Evolutionary conservation across 2,797 vertebrate genomes (phyloP), one percentile per base, ranked within the genome.

Genomic region (Poecile montanus): DNA sequence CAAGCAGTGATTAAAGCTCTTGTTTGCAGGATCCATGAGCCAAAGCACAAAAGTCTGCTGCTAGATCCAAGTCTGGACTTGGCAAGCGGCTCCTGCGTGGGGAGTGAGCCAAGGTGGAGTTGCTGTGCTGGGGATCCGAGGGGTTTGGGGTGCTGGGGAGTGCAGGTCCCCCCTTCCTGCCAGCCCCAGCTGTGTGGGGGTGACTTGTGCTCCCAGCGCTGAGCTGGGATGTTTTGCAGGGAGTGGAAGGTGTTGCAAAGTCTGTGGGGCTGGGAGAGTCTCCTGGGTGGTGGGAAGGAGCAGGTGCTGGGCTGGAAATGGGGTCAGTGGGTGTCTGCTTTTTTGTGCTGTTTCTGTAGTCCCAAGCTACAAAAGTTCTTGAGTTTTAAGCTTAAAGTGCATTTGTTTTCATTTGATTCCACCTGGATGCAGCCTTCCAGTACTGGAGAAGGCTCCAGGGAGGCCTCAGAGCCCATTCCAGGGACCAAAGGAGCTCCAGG

Each of bases 1-100:
- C 89, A 36, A 94, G 92, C 85, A 51, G 48, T 94, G 93, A 96
- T 92, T 93, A 94, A 92, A 93, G 92, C 88, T 94, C 94, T 96
- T 94, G 94, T 92, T 96, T 96, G 68, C 87, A 67, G 81, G 67
- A 79, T 79, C 86, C 14, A 0, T 56, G 90, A 95, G 96, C 93
- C 95, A 95, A 93, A 93, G 85, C 88, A 91, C 88, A 86, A 84
- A 84, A 93, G 77, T 88, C 90, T 88, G 36, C 30, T 20, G 1
- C 74, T 86, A 38, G 71, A 78, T 94, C 94, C 91, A 92, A 94
- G 74, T 15, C 26, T 36, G 76, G 87, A 27, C 51, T 94, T 95
- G 94, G 96, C 94, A 93, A 16, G 17, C 11, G 12, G 67, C 80
- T 87, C 74, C n/a, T 81, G 13, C 4, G 1, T 3, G 42, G 74